Base-by-base conservation (phyloP, 2,113 vertebrate species). In the Oxyura jamaicensis region DNA sequence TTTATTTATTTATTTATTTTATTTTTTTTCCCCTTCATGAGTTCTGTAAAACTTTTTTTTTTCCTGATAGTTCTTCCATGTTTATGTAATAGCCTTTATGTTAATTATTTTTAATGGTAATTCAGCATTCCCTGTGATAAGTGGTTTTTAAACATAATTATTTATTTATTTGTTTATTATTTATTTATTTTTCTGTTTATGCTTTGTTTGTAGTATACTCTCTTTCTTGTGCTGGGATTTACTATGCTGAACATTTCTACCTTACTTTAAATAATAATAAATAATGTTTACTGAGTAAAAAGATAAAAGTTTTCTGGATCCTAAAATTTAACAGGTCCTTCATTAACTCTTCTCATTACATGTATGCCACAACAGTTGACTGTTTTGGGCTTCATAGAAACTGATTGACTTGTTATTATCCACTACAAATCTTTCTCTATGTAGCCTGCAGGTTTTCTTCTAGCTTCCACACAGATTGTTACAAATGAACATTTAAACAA, bases 401-500 rank as follows among this genome's bases (percentile, higher is more conserved):
- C 14, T 71, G 41, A 60, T 3, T 79, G 35, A 59, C 31, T 74
- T 86, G 10, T 5, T 21, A 2, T 71, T 66, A 41, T 4, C 21
- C 6, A n/a, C 21, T 78, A 41, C 9, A 85, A 71, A 42, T 72
- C 10, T 87, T 89, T 13, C 4, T 23, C 48, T 74, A 42, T 36
- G 52, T 65, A 56, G 39, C 13, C 53, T 79, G 26, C 25, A 72
- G 16, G 3, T 22, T 82, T 95, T 79, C 28, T 93, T 85, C 31
- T 39, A 86, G 14, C 36, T 90, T 83, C 39, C 67, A 58, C 25
- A 68, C 17, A 66, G 21, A 79, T 3, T 80, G 22, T 31, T 88
- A 53, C 36, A 79, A 67, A 60, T n/a, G 39, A 88, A 52, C 42
- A 5, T 90, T 86, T 79, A 83, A 79, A 76, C 26, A 88, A 62